These are phyloP conservation scores for Diaphora mendica DNA, from an alignment of 2,888 invertebrate species.

Conservation along the genomic window DNA sequence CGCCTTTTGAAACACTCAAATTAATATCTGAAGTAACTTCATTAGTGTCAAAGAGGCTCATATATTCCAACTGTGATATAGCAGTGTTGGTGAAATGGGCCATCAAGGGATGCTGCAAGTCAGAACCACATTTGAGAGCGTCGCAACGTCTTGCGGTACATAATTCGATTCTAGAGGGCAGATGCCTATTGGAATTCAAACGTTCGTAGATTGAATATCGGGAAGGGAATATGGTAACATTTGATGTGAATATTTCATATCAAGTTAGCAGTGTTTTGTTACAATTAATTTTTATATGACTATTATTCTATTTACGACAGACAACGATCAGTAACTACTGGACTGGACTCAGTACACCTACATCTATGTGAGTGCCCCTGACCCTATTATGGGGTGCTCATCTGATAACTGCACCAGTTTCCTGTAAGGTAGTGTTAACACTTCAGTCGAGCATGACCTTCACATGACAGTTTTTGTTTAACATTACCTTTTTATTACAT, in stretches of 20 bases:
- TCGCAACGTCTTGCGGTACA: constrained; percentile 35
- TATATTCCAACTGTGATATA: constrained; percentile 15
- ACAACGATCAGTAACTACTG: too few relatives aligned
- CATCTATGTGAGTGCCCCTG: too few relatives aligned
- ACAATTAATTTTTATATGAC: background rate
- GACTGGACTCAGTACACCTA: too few relatives aligned
- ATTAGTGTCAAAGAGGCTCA: constrained; percentile 11
- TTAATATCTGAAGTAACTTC: background rate
- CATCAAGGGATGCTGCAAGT: constrained; percentile 5
- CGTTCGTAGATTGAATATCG: constrained; percentile 4
- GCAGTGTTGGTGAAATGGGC: constrained; percentile 31
- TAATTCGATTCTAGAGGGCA: constrained; percentile 33
- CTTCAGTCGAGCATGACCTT: too few relatives aligned
- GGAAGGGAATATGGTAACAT: background rate
- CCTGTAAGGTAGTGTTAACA: too few relatives aligned
- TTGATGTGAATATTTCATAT: background rate
- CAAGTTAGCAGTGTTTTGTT: background rate
- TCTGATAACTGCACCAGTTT: too few relatives aligned
- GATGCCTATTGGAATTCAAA: constrained; percentile 13
- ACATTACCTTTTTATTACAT: too few relatives aligned
- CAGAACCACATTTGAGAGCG: constrained; percentile 23
- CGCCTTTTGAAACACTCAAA: constrained; percentile 4
- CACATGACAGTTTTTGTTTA: too few relatives aligned
- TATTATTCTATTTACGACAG: too few relatives aligned
- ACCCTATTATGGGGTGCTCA: too few relatives aligned